Evolutionary conservation across 2,113 vertebrate genomes (phyloP).

Genomic region (Chelonoidis abingdonii): DNA sequence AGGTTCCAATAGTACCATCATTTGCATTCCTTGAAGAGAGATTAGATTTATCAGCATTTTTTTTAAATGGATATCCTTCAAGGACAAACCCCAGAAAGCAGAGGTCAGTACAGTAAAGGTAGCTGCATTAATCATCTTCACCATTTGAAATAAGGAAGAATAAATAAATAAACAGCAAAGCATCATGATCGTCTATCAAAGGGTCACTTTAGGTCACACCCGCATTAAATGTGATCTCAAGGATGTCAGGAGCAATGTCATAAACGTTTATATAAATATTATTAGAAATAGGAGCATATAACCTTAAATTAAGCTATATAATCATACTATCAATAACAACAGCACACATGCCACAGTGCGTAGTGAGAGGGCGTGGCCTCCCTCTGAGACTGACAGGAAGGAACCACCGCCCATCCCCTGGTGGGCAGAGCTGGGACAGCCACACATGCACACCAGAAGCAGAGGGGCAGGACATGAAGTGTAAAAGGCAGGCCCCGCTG

Average conservation of each 20-base stretch:
- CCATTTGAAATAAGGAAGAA: conserved; percentile 72
- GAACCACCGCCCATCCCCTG: too few species aligned
- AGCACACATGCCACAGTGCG: background rate
- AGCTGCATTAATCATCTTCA: conserved; percentile 83
- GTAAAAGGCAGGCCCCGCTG: too few species aligned
- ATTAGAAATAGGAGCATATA: conserved; percentile 18
- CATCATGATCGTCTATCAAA: conserved; percentile 72
- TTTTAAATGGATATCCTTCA: conserved; percentile 79
- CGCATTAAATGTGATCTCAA: conserved; percentile 73
- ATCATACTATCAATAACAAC: conserved; percentile 43
- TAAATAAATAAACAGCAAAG: conserved; percentile 83
- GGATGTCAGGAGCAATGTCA: conserved; percentile 76
- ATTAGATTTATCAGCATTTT: conserved; percentile 79
- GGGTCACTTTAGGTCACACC: conserved; percentile 71
- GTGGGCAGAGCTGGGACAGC: too few species aligned
- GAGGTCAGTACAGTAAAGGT: conserved; percentile 75
- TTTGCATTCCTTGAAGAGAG: conserved; percentile 68
- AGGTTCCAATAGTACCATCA: conserved; percentile 43
- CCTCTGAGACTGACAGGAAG: background rate
- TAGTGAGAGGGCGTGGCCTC: too few species aligned
- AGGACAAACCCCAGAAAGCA: conserved; percentile 72
- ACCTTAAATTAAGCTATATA: background rate
- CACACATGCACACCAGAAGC: too few species aligned
- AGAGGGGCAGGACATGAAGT: too few species aligned
- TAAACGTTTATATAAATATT: background rate